Base-by-base conservation (phyloP, 2,888 invertebrate species). In the Malachius bipustulatus region DNA sequence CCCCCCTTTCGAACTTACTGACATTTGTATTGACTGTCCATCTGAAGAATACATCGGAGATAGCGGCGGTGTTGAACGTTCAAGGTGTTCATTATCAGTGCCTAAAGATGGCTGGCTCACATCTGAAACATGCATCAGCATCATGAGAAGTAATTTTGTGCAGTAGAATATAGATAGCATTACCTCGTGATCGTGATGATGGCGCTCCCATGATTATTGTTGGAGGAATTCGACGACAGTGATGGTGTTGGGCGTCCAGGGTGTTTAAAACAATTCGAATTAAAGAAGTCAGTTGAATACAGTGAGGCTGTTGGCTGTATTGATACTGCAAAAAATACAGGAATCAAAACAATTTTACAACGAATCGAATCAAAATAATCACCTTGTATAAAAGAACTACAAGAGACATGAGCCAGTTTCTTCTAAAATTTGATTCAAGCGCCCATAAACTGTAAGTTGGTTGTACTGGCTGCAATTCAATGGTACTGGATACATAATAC, bases 371-470 rank as follows among this genome's bases (percentile, higher is more conserved):
- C n/a, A n/a, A n/a, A n/a, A n/a, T n/a, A n/a, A n/a, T n/a, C n/a
- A 89, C 91, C 78, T 98, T 98, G 57, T 98, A 98, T 1, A 98
- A 69, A 35, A 97, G 77, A 9, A 97, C 89, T 9, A 96, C 75
- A 12, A 96, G 63, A 1, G 94, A 77, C 73, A 88, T 82, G 10
- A 98, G 74, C 97, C 98, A 98, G 46, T 85, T 83, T 27, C 88
- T 71, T 3, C 97, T 67, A 8, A 82, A 77, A 55, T 89, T 85
- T 1, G 89, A 78, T 57, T 91, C 88, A 39, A 97, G 65, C 46
- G 79, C 75, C 75, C 88, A 89, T 31, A 98, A 67, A 9, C 93
- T 88, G 60, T 90, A 93, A 2, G 77, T 73, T 40, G 77, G 78
- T 47, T 73, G 75, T n/a, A n/a, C n/a, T n/a, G n/a, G n/a, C 51